Percentiles rank a stretch among this genome's conserved stretches.
These are phyloP conservation scores for Tribolium castaneum DNA, from an alignment of 1,140 invertebrate genomes.

Conservation along the genomic window DNA sequence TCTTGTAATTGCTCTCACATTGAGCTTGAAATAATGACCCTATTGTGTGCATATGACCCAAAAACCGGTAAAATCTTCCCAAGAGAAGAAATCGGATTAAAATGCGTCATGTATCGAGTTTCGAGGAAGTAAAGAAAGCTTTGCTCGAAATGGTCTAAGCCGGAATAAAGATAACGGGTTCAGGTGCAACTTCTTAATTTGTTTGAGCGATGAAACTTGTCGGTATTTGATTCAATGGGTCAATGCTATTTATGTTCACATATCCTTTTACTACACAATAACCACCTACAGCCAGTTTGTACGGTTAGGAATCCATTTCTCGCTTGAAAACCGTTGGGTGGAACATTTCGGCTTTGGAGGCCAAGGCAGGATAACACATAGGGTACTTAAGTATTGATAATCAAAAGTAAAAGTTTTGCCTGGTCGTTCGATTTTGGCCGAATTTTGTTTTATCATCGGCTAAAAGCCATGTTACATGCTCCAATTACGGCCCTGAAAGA, in stretches of 20 bases:
- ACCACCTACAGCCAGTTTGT: constrained; percentile 1
- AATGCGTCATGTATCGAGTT: neutral
- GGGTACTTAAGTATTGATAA: no score
- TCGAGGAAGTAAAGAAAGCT: neutral
- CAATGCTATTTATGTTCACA: neutral
- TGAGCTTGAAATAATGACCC: no score
- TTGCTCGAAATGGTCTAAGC: neutral
- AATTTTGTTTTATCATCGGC: neutral
- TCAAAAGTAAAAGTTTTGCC: neutral
- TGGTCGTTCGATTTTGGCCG: neutral
- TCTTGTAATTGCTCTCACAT: no score
- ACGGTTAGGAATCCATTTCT: constrained; percentile 19
- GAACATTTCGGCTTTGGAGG: neutral
- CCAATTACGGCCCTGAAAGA: constrained; percentile 18
- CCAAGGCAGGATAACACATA: no score
- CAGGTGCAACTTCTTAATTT: neutral
- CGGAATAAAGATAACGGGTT: neutral
- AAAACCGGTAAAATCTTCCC: neutral
- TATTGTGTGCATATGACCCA: neutral
- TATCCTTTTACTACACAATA: constrained; percentile 13
- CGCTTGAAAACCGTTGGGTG: neutral
- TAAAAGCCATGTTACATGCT: constrained; percentile 25
- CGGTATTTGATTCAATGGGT: constrained; percentile 17
- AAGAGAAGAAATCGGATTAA: neutral
- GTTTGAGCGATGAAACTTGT: constrained; percentile 2